These are phyloP conservation scores for Dendrolimus kikuchii DNA, from an alignment of 1,140 invertebrate genomes.

Conservation along the genomic window DNA sequence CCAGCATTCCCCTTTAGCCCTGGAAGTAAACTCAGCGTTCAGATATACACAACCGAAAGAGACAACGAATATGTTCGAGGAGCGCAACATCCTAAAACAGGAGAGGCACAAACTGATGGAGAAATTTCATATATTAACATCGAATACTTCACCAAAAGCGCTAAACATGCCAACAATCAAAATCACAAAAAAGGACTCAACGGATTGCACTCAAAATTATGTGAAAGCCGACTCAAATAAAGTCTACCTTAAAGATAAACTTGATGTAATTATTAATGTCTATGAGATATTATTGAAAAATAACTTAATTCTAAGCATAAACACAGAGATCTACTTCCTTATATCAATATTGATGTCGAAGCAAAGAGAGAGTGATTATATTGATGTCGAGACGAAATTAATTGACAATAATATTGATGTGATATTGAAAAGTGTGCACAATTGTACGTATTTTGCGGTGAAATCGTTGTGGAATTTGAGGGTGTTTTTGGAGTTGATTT, in stretches of 20 bases:
- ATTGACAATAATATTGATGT: conserved; percentile 27
- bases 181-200: conserved; percentile 35
- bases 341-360: conserved; percentile 60
- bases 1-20: conserved; percentile 32
- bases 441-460: conserved; percentile 63
- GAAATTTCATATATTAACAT: conserved; percentile 63
- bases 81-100: conserved; percentile 57
- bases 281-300: conserved; percentile 57
- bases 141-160: conserved; percentile 26
- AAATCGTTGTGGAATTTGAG: conserved; percentile 53
- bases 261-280: conserved; percentile 52
- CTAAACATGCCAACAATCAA: conserved; percentile 43
- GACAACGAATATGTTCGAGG: conserved; percentile 46
- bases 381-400: conserved; percentile 23
- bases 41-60: conserved; percentile 50
- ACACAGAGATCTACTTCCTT: conserved; percentile 61
- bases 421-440: conserved; percentile 55
- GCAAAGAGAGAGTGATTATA: conserved; percentile 43
- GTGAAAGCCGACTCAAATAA: conserved; percentile 40
- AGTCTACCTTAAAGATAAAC: conserved; percentile 40
- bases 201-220: conserved; percentile 29
- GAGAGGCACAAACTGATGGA: conserved; percentile 65
- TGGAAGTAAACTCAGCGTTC: conserved; percentile 62
- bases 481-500: conserved; percentile 44
- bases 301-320: conserved; percentile 58